Percentiles rank a stretch among this genome's conserved stretches.
These are phyloP conservation scores for Danaus melanippus DNA, from an alignment of 1,140 invertebrate species.

Conservation along the genomic window DNA sequence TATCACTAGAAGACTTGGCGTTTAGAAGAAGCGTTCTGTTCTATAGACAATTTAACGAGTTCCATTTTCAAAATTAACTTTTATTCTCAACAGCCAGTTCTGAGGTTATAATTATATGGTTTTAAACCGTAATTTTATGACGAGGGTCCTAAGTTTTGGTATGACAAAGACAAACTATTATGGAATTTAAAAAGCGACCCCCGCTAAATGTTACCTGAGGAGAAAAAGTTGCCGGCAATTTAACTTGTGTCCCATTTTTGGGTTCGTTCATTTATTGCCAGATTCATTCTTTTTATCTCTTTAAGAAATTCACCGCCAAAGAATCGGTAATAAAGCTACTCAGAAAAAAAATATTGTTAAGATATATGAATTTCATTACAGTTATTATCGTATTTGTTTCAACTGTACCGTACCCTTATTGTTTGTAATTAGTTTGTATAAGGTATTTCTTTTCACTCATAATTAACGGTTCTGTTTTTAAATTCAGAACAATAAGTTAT, in stretches of 20 bases:
- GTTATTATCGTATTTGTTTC: conserved; percentile 8
- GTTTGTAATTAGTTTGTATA: no score
- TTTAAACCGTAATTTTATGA: conserved; percentile 31
- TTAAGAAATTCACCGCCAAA: conserved; percentile 34
- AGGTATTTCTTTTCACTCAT: no score
- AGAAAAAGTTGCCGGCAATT: conserved; percentile 35
- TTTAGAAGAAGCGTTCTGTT: no score
- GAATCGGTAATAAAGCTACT: conserved; percentile 14
- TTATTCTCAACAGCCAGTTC: conserved; percentile 1
- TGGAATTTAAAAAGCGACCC: conserved; percentile 26
- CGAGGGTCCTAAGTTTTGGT: conserved; percentile 19
- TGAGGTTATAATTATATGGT: conserved; percentile 25
- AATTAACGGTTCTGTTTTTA: no score
- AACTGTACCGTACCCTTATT: neutral
- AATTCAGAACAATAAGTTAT: no score
- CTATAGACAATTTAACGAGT: no score
- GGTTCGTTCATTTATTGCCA: conserved; percentile 43
- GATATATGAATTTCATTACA: conserved; percentile 4
- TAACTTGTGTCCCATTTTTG: conserved; percentile 33
- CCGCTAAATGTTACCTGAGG: conserved; percentile 43
- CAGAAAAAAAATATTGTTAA: conserved; percentile 6
- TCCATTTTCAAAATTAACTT: conserved; percentile 4
- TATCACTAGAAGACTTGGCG: conserved; percentile 2
- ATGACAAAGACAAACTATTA: conserved; percentile 24
- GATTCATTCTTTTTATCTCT: conserved; percentile 19